Evolutionary conservation across 2,797 vertebrate species (phyloP).

Genomic region (Sebastes oblongus): DNA sequence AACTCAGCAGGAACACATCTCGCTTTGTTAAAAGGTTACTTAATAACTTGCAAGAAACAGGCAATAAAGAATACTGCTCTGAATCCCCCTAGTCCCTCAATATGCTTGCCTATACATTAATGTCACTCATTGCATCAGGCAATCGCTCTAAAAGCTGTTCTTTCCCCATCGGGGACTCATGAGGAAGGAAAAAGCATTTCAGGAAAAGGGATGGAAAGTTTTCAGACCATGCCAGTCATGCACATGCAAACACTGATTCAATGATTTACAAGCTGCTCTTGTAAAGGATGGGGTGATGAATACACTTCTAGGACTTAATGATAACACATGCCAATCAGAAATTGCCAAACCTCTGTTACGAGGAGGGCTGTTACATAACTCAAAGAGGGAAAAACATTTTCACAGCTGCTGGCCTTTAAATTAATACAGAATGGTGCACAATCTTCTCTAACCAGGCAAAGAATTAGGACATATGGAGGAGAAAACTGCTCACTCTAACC

Average conservation of each 20-base stretch:
- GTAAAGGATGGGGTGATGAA: constrained; percentile 20
- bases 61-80: not conserved
- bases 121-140: constrained; percentile 3
- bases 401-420: not conserved
- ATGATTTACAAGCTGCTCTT: constrained; percentile 22
- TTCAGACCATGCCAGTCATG: not conserved
- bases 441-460: not conserved
- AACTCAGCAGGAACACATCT: not conserved
- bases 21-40: constrained; percentile 3
- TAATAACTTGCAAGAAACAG: not conserved
- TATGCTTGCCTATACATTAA: constrained; percentile 15
- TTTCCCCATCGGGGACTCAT: constrained; percentile 23
- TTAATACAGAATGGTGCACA: not conserved
- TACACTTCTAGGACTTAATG: not conserved
- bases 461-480: not conserved
- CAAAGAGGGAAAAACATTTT: not conserved
- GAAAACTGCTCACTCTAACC: not conserved
- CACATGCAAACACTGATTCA: not conserved
- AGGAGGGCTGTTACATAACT: not conserved
- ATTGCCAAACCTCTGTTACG: not conserved
- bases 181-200: constrained; percentile 19
- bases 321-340: constrained; percentile 7
- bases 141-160: constrained; percentile 14
- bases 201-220: constrained; percentile 10
- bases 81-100: not conserved